These are phyloP conservation scores for Callyntrura guangdongensis DNA, from an alignment of 2,888 invertebrate species.

Conservation along the genomic window DNA sequence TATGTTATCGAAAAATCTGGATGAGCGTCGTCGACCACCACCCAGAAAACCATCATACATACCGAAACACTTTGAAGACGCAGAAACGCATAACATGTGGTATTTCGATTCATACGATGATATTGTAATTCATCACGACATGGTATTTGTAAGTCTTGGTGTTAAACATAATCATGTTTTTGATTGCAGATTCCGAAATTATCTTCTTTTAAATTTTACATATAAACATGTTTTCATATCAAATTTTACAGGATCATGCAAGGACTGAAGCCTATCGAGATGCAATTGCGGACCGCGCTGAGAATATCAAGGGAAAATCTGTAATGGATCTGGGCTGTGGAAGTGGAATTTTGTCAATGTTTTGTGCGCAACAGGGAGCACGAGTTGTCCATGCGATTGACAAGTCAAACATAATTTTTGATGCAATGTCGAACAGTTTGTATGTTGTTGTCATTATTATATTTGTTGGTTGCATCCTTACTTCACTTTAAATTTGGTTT, in stretches of 20 bases:
- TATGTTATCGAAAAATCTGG: too few relatives aligned
- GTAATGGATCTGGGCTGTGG: conserved; percentile 99
- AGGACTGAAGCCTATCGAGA: conserved; percentile 95
- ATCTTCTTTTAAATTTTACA: too few relatives aligned
- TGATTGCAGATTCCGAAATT: too few relatives aligned
- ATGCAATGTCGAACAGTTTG: conserved; percentile 98
- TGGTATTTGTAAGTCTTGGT: conserved; percentile 91
- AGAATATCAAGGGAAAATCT: conserved; percentile 90
- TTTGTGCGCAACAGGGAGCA: conserved; percentile 98
- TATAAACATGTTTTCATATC: too few relatives aligned
- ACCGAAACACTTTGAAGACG: neutral
- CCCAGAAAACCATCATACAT: too few relatives aligned
- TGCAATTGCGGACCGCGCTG: conserved; percentile 89
- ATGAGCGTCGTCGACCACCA: too few relatives aligned
- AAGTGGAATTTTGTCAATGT: conserved; percentile 99
- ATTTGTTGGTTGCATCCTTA: neutral
- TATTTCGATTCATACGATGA: conserved; percentile 95
- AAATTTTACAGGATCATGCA: conserved; percentile 89
- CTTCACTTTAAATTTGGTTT: neutral
- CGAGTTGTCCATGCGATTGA: conserved; percentile 96
- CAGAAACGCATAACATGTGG: conserved; percentile 86
- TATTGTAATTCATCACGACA: conserved; percentile 97
- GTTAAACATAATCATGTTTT: too few relatives aligned
- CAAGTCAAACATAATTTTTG: conserved; percentile 97
- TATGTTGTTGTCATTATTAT: conserved; percentile 85